Conservation (phyloP, 2,113 vertebrate genomes). For the Perca schrenkii region DNA sequence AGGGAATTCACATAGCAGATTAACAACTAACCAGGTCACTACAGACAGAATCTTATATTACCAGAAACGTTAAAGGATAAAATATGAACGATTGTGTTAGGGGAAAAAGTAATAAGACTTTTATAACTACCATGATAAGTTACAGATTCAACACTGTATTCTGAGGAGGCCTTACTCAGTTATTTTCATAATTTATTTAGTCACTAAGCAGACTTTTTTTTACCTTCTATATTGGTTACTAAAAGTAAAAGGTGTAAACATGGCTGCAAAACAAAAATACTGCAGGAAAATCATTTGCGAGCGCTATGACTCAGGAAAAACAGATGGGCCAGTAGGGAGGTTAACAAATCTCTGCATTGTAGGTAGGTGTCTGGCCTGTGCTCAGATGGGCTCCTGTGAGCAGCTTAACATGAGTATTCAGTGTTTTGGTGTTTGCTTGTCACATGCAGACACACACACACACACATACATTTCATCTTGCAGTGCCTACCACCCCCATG, state of each 20-base stretch:
- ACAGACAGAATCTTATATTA: conserved; percentile 45
- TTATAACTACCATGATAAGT: conserved; percentile 10
- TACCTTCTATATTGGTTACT: background rate
- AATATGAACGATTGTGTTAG: conserved; percentile 32
- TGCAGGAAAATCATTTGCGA: conserved; percentile 21
- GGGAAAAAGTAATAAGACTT: background rate
- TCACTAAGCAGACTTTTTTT: conserved; percentile 12
- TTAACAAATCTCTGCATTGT: conserved; percentile 62
- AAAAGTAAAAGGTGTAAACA: conserved; percentile 21
- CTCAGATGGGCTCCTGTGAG: conserved; percentile 48
- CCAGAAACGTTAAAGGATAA: conserved; percentile 39
- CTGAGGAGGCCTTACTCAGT: conserved; percentile 38
- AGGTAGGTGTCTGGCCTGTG: conserved; percentile 49
- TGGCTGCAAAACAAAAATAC: conserved; percentile 24
- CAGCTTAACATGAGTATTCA: conserved; percentile 58
- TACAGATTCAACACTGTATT: conserved; percentile 28
- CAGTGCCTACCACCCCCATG: conserved; percentile 97
- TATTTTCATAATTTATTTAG: conserved; percentile 46
- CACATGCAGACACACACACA: conserved; percentile 54
- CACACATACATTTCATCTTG: conserved; percentile 82
- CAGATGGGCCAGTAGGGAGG: conserved; percentile 15
- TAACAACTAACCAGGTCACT: conserved; percentile 84
- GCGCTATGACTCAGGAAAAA: conserved; percentile 47
- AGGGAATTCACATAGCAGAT: conserved; percentile 85
- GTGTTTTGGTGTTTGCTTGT: conserved; percentile 64